phyloP scores from a whole-genome alignment of 2,888 invertebrate species.

The Cheilosia variabilis region DNA sequence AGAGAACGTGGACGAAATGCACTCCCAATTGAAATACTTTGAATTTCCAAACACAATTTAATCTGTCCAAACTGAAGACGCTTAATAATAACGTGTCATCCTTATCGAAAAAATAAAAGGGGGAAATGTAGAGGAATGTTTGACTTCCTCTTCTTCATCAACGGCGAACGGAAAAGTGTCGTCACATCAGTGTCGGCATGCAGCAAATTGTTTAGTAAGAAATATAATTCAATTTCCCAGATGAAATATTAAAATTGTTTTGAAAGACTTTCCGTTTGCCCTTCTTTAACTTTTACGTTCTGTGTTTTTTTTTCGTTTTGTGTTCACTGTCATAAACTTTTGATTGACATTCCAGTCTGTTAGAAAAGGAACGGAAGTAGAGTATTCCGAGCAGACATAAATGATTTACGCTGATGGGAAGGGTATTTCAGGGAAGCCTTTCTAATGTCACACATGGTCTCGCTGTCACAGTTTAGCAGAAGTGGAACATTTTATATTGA shows the following conservation, averaged over 20 bases:
- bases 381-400: conserved; percentile 40
- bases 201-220: conserved; percentile 57
- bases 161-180: conserved; percentile 27
- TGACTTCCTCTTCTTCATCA: conserved; percentile 10
- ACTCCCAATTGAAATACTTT: conserved; percentile 57
- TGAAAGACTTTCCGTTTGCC: conserved; percentile 46
- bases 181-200: conserved; percentile 15
- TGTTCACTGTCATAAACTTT: conserved; percentile 52
- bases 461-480: no score
- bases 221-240: conserved; percentile 79
- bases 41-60: conserved; percentile 42
- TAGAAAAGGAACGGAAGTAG: conserved; percentile 26
- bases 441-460: no score
- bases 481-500: no score
- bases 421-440: background rate
- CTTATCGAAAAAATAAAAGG: background rate
- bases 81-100: conserved; percentile 50
- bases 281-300: conserved; percentile 9
- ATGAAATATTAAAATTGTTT: conserved; percentile 80
- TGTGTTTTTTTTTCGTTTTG: conserved; percentile 9
- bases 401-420: conserved; percentile 52
- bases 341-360: conserved; percentile 62
- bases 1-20: background rate
- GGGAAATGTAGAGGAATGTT: conserved; percentile 27
- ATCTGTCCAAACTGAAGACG: conserved; percentile 53